Percentiles rank a stretch among this genome's conserved stretches.
phyloP scores from a whole-genome alignment of 2,888 invertebrate genomes.

The Pachydiplax longipennis region DNA sequence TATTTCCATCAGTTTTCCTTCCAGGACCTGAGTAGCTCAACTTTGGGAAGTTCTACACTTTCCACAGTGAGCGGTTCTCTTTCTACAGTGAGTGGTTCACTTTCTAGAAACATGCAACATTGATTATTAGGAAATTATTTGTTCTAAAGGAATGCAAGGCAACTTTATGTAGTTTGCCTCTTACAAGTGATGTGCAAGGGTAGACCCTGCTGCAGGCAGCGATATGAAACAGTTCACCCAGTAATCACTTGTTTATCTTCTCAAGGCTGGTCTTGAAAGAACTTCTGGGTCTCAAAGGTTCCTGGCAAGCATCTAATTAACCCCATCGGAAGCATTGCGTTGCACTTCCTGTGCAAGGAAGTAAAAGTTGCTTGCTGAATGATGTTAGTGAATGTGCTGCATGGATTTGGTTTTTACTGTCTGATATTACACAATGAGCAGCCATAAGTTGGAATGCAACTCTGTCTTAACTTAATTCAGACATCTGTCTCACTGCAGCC shows the following conservation, averaged over 20 bases:
- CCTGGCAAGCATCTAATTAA: constrained; percentile 17
- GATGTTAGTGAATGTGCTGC: not conserved
- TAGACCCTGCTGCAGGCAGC: constrained; percentile 18
- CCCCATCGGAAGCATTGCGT: not conserved
- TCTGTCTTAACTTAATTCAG: too few species aligned
- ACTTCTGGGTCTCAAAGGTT: constrained; percentile 23
- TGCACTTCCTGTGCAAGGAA: not conserved
- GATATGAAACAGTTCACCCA: constrained; percentile 1
- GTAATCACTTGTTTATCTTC: not conserved
- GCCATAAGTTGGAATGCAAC: not conserved
- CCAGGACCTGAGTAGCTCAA: constrained; percentile 48
- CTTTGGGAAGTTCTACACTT: constrained; percentile 5
- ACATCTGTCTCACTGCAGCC: too few species aligned
- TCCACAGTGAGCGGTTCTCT: constrained; percentile 45
- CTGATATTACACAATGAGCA: not conserved
- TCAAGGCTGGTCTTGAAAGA: constrained; percentile 35
- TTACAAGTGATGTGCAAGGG: not conserved
- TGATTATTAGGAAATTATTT: constrained; percentile 1
- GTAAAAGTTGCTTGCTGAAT: not conserved
- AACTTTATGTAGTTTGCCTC: not conserved
- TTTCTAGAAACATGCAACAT: constrained; percentile 36
- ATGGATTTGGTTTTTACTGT: not conserved
- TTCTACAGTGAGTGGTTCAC: constrained; percentile 38
- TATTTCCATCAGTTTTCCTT: constrained; percentile 82
- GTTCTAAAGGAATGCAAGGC: not conserved